These are phyloP conservation scores for Limnephilus marmoratus DNA, from an alignment of 2,888 invertebrate species.

Conservation along the genomic window DNA sequence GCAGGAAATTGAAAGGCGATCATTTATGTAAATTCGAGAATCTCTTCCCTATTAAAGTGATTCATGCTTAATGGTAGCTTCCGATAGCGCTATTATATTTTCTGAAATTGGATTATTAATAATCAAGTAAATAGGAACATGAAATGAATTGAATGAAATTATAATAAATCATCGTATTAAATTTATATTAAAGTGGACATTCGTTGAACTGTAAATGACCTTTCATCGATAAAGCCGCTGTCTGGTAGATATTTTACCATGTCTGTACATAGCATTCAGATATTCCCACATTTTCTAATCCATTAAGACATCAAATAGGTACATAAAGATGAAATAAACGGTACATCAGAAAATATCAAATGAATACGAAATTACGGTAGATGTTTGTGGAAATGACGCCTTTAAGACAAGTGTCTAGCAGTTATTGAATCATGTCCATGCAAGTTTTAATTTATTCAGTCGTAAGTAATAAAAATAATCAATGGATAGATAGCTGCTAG, in stretches of 20 bases:
- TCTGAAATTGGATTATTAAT: background rate
- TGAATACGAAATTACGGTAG: too few species aligned
- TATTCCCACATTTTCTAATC: too few species aligned
- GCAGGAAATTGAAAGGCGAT: slow-evolving; percentile 44
- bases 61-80: slow-evolving; percentile 14
- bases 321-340: too few species aligned
- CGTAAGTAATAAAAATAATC: too few species aligned
- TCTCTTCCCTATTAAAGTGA: slow-evolving; percentile 19
- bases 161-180: background rate
- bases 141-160: background rate
- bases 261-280: background rate
- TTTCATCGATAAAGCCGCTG: background rate
- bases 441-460: too few species aligned
- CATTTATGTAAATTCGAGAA: slow-evolving; percentile 28
- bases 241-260: background rate
- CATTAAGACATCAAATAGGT: too few species aligned
- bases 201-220: background rate
- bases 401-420: too few species aligned
- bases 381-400: too few species aligned
- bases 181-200: background rate
- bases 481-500: too few species aligned
- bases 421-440: too few species aligned
- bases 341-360: too few species aligned
- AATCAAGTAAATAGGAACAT: background rate
- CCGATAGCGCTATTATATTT: slow-evolving; percentile 15